Evolutionary conservation across 2,888 invertebrate species (phyloP).

Genomic region (Calameuta filiformis): DNA sequence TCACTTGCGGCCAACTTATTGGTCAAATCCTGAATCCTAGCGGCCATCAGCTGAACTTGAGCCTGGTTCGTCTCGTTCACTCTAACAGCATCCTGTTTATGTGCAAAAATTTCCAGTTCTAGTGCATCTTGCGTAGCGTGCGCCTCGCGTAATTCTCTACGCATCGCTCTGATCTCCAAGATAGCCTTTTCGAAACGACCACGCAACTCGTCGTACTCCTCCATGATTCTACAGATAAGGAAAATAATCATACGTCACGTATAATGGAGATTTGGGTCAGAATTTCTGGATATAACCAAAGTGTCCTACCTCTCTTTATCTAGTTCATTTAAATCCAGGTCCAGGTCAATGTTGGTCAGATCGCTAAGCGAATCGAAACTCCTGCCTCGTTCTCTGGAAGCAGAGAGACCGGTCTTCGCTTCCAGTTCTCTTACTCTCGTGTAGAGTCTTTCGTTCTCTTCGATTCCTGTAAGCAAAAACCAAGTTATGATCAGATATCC

Average conservation of each 20-base stretch:
- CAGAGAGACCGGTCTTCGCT: conserved; percentile 69
- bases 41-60: conserved; percentile 83
- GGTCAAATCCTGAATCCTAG: conserved; percentile 85
- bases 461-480: conserved; percentile 67
- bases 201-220: conserved; percentile 82
- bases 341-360: conserved; percentile 81
- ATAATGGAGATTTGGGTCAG: neutral
- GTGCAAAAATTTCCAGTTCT: conserved; percentile 81
- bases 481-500: neutral
- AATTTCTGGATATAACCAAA: conserved; percentile 27
- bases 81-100: conserved; percentile 78
- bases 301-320: conserved; percentile 72
- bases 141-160: conserved; percentile 82
- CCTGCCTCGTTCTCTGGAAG: conserved; percentile 71
- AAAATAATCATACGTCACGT: conserved; percentile 4
- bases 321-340: conserved; percentile 78
- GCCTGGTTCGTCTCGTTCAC: conserved; percentile 76
- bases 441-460: conserved; percentile 82
- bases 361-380: conserved; percentile 85
- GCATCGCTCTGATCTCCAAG: conserved; percentile 85
- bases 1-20: conserved; percentile 84
- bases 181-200: conserved; percentile 85
- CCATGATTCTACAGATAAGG: conserved; percentile 71
- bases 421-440: conserved; percentile 80
- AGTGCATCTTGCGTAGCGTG: conserved; percentile 83